Percentiles rank a stretch among this genome's conserved stretches.
Conservation (phyloP, 2,113 vertebrate species). For the Phodopus roborovskii region DNA sequence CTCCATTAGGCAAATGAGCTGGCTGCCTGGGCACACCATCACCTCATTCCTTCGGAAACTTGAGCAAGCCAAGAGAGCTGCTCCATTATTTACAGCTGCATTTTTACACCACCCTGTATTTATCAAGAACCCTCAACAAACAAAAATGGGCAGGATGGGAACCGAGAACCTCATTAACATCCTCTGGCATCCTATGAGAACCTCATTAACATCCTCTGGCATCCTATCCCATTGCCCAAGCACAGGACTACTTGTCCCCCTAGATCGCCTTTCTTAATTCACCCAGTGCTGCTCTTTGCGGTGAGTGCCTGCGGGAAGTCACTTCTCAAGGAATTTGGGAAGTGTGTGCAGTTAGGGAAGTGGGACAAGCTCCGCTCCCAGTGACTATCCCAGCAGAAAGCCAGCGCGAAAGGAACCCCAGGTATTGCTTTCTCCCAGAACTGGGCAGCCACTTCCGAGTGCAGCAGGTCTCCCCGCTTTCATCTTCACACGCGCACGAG, state of each 20-base stretch:
- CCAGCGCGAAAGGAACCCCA: not conserved
- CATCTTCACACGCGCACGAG: no score
- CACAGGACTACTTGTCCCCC: not conserved
- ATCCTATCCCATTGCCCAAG: not conserved
- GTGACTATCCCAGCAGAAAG: not conserved
- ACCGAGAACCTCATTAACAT: no score
- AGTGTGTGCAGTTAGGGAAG: not conserved
- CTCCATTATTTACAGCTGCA: constrained; percentile 67
- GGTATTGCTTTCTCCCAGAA: not conserved
- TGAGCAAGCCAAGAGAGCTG: constrained; percentile 47
- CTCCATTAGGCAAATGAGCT: not conserved
- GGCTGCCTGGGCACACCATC: not conserved
- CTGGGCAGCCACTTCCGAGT: not conserved
- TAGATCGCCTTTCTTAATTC: not conserved
- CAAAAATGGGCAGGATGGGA: rapidly evolving
- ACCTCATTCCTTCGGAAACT: constrained; percentile 55
- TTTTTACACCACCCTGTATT: not conserved
- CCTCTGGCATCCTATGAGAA: no score
- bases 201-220: not conserved
- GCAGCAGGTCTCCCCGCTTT: not conserved
- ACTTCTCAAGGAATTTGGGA: not conserved
- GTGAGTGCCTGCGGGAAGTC: not conserved
- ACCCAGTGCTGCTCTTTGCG: not conserved
- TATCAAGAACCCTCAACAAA: not conserved
- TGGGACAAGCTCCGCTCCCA: not conserved